Evolutionary conservation across 2,797 vertebrate species (phyloP).

Genomic region (Holocentrus rufus): DNA sequence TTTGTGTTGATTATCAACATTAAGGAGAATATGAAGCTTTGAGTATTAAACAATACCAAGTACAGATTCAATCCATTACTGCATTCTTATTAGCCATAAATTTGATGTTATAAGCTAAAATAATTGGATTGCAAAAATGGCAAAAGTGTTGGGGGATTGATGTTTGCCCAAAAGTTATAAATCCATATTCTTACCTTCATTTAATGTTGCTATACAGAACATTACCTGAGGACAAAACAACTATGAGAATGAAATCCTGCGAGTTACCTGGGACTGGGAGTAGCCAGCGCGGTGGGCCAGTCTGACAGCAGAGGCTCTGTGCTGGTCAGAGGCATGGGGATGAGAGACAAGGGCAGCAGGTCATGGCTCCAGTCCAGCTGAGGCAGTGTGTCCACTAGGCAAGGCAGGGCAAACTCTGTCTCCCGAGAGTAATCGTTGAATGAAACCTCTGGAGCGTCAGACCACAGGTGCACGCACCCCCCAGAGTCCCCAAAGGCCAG

Average conservation of each 20-base stretch:
- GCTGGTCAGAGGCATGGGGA: slow-evolving; percentile 91
- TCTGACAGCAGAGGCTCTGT: slow-evolving; percentile 90
- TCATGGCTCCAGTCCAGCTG: slow-evolving; percentile 98
- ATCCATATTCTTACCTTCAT: too few species aligned
- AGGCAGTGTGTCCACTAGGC: slow-evolving; percentile 92
- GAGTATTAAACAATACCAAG: too few species aligned
- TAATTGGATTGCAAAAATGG: too few species aligned
- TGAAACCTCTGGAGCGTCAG: slow-evolving; percentile 90
- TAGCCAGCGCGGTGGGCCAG: slow-evolving; percentile 86
- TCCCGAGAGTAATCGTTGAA: slow-evolving; percentile 95
- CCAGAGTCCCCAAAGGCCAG: slow-evolving; percentile 96
- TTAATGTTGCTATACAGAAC: too few species aligned
- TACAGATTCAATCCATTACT: too few species aligned
- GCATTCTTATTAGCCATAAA: too few species aligned
- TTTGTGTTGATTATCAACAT: not conserved
- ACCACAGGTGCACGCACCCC: slow-evolving; percentile 96
- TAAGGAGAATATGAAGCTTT: too few species aligned
- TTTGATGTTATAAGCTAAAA: too few species aligned
- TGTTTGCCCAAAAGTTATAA: too few species aligned
- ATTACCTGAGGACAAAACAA: not conserved
- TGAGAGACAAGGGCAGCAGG: slow-evolving; percentile 92
- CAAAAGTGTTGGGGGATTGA: too few species aligned
- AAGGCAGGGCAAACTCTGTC: slow-evolving; percentile 93
- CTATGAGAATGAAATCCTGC: not conserved
- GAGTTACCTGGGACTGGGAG: slow-evolving; percentile 90